phyloP scores from a whole-genome alignment of 2,888 invertebrate species.

The Vesta saturnalis region DNA sequence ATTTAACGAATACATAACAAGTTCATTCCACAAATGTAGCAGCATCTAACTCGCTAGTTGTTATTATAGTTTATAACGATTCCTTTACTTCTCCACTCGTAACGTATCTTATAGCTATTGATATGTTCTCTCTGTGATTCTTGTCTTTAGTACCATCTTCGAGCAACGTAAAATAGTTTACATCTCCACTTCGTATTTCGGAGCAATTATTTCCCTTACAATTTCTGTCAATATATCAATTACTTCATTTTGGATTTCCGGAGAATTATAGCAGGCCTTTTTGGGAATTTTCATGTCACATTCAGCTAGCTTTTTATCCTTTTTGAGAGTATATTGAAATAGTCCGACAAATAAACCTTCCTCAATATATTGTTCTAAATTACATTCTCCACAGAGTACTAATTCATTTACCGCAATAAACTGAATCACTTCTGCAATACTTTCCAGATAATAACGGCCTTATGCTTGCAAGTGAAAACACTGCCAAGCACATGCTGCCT shows the following conservation, averaged over 20 bases:
- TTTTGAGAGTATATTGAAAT: slow-evolving; percentile 24
- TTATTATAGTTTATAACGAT: not conserved
- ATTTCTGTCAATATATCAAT: slow-evolving; percentile 10
- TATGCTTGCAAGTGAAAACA: not conserved
- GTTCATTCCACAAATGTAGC: not conserved
- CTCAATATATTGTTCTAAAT: slow-evolving; percentile 13
- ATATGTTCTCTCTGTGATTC: slow-evolving; percentile 10
- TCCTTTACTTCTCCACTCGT: not conserved
- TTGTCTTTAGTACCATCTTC: slow-evolving; percentile 10
- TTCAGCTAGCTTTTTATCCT: slow-evolving; percentile 8
- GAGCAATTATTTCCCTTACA: not conserved
- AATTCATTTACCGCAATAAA: not conserved
- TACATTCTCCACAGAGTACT: slow-evolving; percentile 15
- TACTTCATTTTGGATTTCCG: slow-evolving; percentile 17
- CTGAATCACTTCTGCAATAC: not conserved
- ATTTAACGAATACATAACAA: not conserved
- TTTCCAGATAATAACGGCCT: not conserved
- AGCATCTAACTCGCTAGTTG: slow-evolving; percentile 8
- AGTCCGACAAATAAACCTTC: slow-evolving; percentile 22
- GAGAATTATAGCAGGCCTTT: slow-evolving; percentile 9
- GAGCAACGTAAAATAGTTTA: slow-evolving; percentile 6
- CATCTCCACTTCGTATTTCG: slow-evolving; percentile 5
- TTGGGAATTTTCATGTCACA: not conserved
- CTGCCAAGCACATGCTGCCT: not conserved
- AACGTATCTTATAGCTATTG: slow-evolving; percentile 8